Base-by-base conservation (phyloP, 92 coral and sea anemone species). In the Epizoanthus fatuus region DNA sequence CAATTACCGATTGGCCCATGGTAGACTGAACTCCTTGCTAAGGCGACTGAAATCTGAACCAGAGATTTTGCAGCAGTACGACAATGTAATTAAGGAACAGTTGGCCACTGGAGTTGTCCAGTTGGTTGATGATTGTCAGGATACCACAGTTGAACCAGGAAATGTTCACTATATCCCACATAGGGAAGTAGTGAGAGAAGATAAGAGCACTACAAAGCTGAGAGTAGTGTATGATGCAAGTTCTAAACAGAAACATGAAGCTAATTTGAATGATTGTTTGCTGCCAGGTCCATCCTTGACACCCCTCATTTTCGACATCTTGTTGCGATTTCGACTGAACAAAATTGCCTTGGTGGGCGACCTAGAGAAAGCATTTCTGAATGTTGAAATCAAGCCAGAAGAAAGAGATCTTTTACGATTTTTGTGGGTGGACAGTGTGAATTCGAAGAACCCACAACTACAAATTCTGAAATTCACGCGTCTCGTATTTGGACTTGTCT, bases 381-480 rank as follows among this genome's bases (percentile, higher is more conserved):
- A 83, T 44, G 72, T 79, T 67, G 86, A 80, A 47, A 73, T 86
- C 38, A 69, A 72, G 12, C 85, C 80, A 80, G 72, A 69, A 2
- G 57, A 79, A 55, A 78, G 81, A 56, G 16, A 83, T 58, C 22
- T 69, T 52, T 40, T 56, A 44, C 16, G 84, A 58, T 79, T 86
- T 49, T 49, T 86, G 58, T 86, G 91, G 91, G 71, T 87, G 39
- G 83, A 80, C 45, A 71, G 81, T 25, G 69, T 81, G 44, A 64
- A 80, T 72, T 60, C 69, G 19, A 29, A 81, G 19, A 71, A 20
- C 76, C 86, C 86, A 29, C 39, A 80, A 57, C 74, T 79, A 20
- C 55, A 63, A 59, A 65, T 80, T 5, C 79, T 86, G 85, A 86
- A 53, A 86, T 84, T 84, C 58, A 77, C 62, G 19, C 91, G 91